These are phyloP conservation scores for Sapajus apella DNA, from an alignment of 2,113 vertebrate genomes.

Conservation along the genomic window DNA sequence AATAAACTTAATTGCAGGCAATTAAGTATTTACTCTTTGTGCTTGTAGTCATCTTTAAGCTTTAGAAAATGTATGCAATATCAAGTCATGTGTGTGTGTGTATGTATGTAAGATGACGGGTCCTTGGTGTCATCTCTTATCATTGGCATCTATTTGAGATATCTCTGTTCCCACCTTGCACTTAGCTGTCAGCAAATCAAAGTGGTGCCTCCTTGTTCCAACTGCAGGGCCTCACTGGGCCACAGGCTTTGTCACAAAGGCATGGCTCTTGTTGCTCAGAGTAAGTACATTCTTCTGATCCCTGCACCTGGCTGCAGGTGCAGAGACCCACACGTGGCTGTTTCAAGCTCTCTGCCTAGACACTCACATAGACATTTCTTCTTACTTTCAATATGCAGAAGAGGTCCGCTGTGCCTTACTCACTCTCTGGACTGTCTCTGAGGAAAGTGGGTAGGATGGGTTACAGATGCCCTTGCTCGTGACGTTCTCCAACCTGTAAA, in stretches of 20 bases:
- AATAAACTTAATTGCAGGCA: conserved; percentile 31
- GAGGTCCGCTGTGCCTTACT: background rate
- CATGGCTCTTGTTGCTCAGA: background rate
- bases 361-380: background rate
- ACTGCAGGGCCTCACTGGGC: background rate
- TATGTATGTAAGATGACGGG: background rate
- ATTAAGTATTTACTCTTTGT: conserved; percentile 3
- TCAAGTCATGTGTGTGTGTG: background rate
- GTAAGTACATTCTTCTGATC: no score
- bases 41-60: background rate
- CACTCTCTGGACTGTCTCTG: background rate
- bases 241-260: background rate
- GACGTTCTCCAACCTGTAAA: background rate
- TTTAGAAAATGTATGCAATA: background rate
- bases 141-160: background rate
- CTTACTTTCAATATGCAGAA: background rate
- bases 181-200: background rate
- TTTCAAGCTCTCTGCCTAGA: background rate
- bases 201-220: background rate
- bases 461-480: background rate
- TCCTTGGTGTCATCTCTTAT: background rate
- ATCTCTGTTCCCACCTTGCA: background rate
- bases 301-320: no score
- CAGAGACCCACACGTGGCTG: accelerated
- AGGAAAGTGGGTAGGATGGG: background rate